Conservation (phyloP, 2,888 invertebrate genomes). For the Chironomus tentans region DNA sequence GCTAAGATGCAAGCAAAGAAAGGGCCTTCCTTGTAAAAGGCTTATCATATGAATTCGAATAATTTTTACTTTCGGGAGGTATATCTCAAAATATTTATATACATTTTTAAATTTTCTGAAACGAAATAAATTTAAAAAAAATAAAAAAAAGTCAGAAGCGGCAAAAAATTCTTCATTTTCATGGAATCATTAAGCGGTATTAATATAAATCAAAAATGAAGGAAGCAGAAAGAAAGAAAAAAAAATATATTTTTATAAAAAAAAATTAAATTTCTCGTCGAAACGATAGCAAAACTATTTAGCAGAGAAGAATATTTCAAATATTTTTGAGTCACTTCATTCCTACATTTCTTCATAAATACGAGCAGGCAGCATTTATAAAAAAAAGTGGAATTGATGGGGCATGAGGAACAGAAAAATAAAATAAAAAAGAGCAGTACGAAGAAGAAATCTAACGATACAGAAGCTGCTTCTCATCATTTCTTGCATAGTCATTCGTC, state of each 20-base stretch:
- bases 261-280: neutral
- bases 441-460: neutral
- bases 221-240: neutral
- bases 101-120: neutral
- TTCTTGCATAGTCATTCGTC: constrained; percentile 9
- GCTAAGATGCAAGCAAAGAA: neutral
- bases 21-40: neutral
- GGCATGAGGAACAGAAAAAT: neutral
- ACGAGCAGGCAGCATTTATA: neutral
- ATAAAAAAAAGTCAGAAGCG: neutral
- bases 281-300: neutral
- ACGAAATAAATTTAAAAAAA: neutral
- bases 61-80: neutral
- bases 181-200: constrained; percentile 8
- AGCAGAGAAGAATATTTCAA: neutral
- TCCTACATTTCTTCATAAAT: neutral
- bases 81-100: neutral
- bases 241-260: neutral
- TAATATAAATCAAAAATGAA: constrained; percentile 7
- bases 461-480: constrained; percentile 8
- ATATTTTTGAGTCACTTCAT: neutral
- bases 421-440: neutral
- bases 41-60: neutral
- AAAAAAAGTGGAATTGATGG: neutral
- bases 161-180: neutral